These are phyloP conservation scores for Psix sp. DNA, from an alignment of 1,140 invertebrate species.

Conservation along the genomic window DNA sequence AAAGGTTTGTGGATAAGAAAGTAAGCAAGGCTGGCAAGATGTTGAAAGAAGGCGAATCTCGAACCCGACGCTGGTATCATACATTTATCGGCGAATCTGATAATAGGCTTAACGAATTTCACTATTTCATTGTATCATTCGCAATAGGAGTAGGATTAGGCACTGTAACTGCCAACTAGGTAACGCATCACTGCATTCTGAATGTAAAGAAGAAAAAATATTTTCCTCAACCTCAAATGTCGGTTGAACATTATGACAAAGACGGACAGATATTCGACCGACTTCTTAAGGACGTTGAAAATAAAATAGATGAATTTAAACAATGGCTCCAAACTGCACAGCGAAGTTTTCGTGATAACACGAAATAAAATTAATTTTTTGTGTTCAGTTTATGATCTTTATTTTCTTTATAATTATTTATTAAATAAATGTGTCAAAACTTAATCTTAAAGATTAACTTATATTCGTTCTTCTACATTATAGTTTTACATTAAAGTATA, in stretches of 20 bases:
- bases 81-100: constrained; percentile 80
- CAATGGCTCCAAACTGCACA: constrained; percentile 53
- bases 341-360: constrained; percentile 30
- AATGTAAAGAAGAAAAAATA: constrained; percentile 61
- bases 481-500: too few relatives aligned
- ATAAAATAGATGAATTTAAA: constrained; percentile 59
- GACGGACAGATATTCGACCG: constrained; percentile 53
- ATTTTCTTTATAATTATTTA: background rate
- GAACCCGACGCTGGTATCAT: constrained; percentile 85
- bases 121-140: constrained; percentile 86
- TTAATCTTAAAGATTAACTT: too few relatives aligned
- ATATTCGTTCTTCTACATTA: too few relatives aligned
- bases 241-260: constrained; percentile 31
- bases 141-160: constrained; percentile 84
- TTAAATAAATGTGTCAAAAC: too few relatives aligned
- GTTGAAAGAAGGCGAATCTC: constrained; percentile 81
- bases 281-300: constrained; percentile 52
- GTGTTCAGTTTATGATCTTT: background rate
- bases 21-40: constrained; percentile 85
- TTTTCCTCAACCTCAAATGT: constrained; percentile 27
- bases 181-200: constrained; percentile 68
- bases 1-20: constrained; percentile 86
- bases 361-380: constrained; percentile 17
- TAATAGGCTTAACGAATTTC: constrained; percentile 82
- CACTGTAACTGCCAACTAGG: constrained; percentile 72